Percentiles rank a stretch among this genome's conserved stretches.
Evolutionary conservation across 2,113 vertebrate species (phyloP).

Genomic region (Terrapene triunguis): DNA sequence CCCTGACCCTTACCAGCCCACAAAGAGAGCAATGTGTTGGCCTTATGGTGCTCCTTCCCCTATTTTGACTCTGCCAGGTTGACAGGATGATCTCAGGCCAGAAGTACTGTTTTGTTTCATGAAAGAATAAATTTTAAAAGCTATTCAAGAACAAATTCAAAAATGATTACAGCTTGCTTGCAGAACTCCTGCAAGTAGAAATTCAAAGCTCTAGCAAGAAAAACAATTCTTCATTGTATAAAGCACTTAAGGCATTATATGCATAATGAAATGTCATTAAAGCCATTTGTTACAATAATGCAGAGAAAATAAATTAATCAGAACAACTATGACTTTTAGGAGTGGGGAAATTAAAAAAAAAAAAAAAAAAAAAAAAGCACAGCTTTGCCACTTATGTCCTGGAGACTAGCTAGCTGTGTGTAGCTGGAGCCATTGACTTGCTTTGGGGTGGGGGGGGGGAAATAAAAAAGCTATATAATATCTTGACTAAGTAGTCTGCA

Average conservation of each 20-base stretch:
- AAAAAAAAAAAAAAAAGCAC: no score
- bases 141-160: not conserved
- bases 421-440: not conserved
- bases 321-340: not conserved
- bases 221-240: constrained; percentile 11
- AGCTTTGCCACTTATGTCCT: not conserved
- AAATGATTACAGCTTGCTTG: not conserved
- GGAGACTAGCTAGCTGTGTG: not conserved
- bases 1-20: not conserved
- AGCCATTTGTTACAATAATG: constrained; percentile 30
- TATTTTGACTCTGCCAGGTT: not conserved
- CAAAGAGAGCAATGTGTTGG: not conserved
- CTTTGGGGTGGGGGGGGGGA: not conserved
- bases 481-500: not conserved
- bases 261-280: constrained; percentile 23
- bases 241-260: not conserved
- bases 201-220: constrained; percentile 3
- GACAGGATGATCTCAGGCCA: not conserved
- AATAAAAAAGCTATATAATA: not conserved
- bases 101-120: not conserved
- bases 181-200: not conserved
- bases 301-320: constrained; percentile 37
- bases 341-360: not conserved
- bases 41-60: not conserved
- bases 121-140: not conserved